phyloP scores from a whole-genome alignment of 1,140 invertebrate genomes.

The Aphelinus atriplicis region DNA sequence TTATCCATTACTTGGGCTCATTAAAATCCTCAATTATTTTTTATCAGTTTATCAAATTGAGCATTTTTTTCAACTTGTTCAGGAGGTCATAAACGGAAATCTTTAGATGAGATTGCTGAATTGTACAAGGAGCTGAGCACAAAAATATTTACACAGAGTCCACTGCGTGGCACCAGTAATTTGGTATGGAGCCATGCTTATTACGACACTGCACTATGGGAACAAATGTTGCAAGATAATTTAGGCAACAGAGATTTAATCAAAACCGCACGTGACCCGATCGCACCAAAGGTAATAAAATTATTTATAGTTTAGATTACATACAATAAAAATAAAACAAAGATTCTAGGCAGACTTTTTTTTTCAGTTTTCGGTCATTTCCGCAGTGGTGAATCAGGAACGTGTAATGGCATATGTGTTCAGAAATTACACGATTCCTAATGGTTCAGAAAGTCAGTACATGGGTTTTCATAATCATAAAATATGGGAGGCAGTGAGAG shows the following conservation, averaged over 20 bases:
- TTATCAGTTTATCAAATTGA: background rate
- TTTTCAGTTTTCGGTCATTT: slow-evolving; percentile 77
- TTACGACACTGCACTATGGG: slow-evolving; percentile 89
- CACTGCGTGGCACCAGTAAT: slow-evolving; percentile 78
- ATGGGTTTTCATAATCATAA: slow-evolving; percentile 78
- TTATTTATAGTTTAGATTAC: slow-evolving; percentile 7
- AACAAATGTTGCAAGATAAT: slow-evolving; percentile 79
- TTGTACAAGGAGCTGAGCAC: slow-evolving; percentile 77
- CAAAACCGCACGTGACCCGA: slow-evolving; percentile 70
- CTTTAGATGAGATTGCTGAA: slow-evolving; percentile 72
- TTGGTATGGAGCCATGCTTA: slow-evolving; percentile 89
- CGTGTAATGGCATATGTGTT: slow-evolving; percentile 88
- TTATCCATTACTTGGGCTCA: no score
- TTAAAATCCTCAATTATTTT: background rate
- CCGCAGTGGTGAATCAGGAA: slow-evolving; percentile 83
- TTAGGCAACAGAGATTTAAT: slow-evolving; percentile 77
- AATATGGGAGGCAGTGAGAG: slow-evolving; percentile 90
- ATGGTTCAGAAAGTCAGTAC: slow-evolving; percentile 80
- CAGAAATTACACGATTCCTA: slow-evolving; percentile 87
- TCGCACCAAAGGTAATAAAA: slow-evolving; percentile 72
- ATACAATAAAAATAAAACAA: background rate
- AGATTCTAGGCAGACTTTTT: slow-evolving; percentile 19
- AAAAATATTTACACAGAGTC: slow-evolving; percentile 78
- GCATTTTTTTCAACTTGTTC: slow-evolving; percentile 39
- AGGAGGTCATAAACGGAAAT: slow-evolving; percentile 69